Evolutionary conservation across 1,140 invertebrate genomes (phyloP), one percentile per base, ranked within the genome.

Genomic region (Rhynchophorus ferrugineus): DNA sequence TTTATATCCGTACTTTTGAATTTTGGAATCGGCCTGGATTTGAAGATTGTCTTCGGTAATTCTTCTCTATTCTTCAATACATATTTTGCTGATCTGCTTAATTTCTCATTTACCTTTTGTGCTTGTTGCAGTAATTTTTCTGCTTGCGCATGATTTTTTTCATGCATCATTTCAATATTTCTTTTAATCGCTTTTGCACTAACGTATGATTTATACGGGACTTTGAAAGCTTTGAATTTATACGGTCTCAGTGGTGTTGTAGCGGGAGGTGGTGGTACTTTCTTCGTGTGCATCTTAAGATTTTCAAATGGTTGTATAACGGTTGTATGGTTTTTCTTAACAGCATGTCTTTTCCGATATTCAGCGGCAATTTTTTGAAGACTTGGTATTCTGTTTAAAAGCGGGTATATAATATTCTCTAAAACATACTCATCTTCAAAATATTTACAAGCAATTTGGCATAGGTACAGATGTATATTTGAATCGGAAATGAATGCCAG

Each of bases 361-460:
- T 49, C 21, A 18, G 54, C 35, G 22, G 44, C 14, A n/a, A 71
- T 56, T 56, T 68, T 70, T 49, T 69, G 61, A 11, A 74, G 51
- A 45, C 68, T 62, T 56, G 68, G 62, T 3, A 61, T 60, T 60
- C 74, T 76, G 45, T 50, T 71, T 49, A 72, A 63, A 34, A 78
- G 54, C 13, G 73, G 71, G 21, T 54, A 47, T 20, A 74, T 64
- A 33, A 77, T 72, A 44, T 71, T 69, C 36, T 73, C 63, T n/a
- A 72, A 63, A 18, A 76, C 64, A 58, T 70, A 77, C 41, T 64
- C 68, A 34, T 69, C 69, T 49, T 76, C 75, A 53, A 62, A 69
- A 51, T 58, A 56, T 21, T 48, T 59, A 49, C 61, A 66, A 34
- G 51, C 58, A 2, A 43, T 45, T 60, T 62, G 54, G 11, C 59